Base-by-base conservation (phyloP, 2,888 invertebrate genomes). In the Agonopterix subpropinquella region DNA sequence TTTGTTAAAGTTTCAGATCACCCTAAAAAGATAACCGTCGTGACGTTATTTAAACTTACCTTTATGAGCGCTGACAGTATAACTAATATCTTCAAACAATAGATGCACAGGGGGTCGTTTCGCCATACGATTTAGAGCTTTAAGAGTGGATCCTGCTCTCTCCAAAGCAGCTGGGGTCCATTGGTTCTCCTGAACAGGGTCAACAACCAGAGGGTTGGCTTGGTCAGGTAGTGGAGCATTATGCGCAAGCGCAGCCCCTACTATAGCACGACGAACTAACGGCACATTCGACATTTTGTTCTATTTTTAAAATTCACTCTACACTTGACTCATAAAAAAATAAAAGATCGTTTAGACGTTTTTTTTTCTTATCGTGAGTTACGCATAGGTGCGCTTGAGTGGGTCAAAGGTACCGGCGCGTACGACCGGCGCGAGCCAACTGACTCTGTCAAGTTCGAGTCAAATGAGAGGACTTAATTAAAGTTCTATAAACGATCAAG, bases 41-140 rank as follows among this genome's bases (percentile, higher is more conserved):
- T 18, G 18, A 18, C 18, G 5, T 5, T 28, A 39, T 28, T 5
- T 28, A 39, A 37, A 41, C 62, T 59, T 69, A 87, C 88, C 85
- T 73, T 79, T 82, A 53, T 74, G 68, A 1, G 89, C 80, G 57
- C 74, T 82, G 36, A 90, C 90, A 0, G 89, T 87, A 58, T 88
- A 91, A 11, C 71, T 82, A 50, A 92, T 60, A 71, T 92, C 91
- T 65, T 91, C 90, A 65, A 92, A 92, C 43, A 90, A 73, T 43
- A 92, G 84, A 60, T 91, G 87, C 3, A 92, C 89, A 0, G 90
- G 90, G 4, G 91, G 90, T 53, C 90, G 73, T 59, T 90, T 91
- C 0, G 91, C 90, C 80, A 90, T 89, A 13, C 87, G 87, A 54
- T 89, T 89, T 11, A 90, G 62, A 5, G 89, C 89, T 52, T 89